These are phyloP conservation scores for Heteromurus nitidus DNA, from an alignment of 2,888 invertebrate genomes.

Conservation along the genomic window DNA sequence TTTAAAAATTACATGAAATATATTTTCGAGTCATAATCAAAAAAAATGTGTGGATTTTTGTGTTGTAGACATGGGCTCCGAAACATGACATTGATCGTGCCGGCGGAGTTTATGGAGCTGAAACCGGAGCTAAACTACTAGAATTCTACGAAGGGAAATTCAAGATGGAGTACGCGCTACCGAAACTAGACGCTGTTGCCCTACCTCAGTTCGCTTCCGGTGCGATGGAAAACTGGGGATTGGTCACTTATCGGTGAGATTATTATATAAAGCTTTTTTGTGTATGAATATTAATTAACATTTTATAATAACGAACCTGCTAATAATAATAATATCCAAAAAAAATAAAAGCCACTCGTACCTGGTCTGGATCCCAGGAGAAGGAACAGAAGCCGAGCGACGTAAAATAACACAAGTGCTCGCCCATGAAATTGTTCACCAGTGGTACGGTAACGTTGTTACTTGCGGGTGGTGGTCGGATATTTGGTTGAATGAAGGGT, in stretches of 20 bases:
- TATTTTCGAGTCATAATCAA: not conserved
- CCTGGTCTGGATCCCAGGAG: slow-evolving; percentile 25
- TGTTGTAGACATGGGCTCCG: slow-evolving; percentile 27
- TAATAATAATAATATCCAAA: too few species aligned
- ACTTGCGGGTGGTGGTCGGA: slow-evolving; percentile 53
- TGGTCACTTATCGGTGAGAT: slow-evolving; percentile 55
- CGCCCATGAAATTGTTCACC: slow-evolving; percentile 44
- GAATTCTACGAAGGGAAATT: slow-evolving; percentile 34
- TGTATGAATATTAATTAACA: too few species aligned
- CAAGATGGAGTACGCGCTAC: slow-evolving; percentile 31
- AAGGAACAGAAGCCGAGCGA: slow-evolving; percentile 43
- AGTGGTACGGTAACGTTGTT: slow-evolving; percentile 54
- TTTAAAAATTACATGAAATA: not conserved
- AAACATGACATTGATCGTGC: slow-evolving; percentile 12
- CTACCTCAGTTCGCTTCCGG: slow-evolving; percentile 52
- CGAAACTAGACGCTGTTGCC: slow-evolving; percentile 54
- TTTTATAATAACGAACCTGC: not conserved
- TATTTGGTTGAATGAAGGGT: slow-evolving; percentile 59
- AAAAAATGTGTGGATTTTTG: not conserved
- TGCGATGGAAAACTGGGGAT: slow-evolving; percentile 64
- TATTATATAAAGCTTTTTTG: too few species aligned
- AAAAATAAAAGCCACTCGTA: not conserved
- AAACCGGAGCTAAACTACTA: slow-evolving; percentile 32
- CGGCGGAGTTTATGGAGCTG: slow-evolving; percentile 12
- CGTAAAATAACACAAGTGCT: slow-evolving; percentile 35